Conservation (phyloP, 1,140 invertebrate genomes). For the Cherax quadricarinatus region DNA sequence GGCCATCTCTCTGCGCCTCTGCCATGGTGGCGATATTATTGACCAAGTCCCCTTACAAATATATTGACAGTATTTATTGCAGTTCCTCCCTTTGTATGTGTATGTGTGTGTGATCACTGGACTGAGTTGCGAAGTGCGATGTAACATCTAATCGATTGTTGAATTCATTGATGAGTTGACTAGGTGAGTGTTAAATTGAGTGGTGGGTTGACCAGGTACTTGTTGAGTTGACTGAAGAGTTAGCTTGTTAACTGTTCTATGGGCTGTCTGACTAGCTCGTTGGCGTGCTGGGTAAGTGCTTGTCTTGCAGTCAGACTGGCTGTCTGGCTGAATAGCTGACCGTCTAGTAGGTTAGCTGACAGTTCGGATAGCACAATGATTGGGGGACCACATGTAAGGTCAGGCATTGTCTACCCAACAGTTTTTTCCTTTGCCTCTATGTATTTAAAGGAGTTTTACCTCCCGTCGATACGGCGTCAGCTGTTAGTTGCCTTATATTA, state of each 20-base stretch:
- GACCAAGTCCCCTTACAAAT: too few relatives aligned
- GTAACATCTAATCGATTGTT: too few relatives aligned
- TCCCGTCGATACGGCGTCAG: not conserved
- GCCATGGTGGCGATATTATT: too few relatives aligned
- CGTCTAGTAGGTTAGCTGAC: not conserved
- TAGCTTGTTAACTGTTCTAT: not conserved
- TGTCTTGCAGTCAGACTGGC: not conserved
- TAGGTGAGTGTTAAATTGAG: too few relatives aligned
- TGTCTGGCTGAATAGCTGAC: not conserved
- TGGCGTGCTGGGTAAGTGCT: not conserved
- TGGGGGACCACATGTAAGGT: not conserved
- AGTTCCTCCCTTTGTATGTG: too few relatives aligned
- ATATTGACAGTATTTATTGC: too few relatives aligned
- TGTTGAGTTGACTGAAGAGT: not conserved
- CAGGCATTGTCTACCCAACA: not conserved
- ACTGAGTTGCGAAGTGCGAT: too few relatives aligned
- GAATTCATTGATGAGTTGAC: too few relatives aligned
- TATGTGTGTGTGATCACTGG: too few relatives aligned
- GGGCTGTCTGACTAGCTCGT: not conserved
- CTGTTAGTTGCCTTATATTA: not conserved
- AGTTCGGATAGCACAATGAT: not conserved
- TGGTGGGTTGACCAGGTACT: too few relatives aligned
- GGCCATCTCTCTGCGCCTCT: too few relatives aligned
- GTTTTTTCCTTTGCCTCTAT: not conserved
- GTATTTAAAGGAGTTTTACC: not conserved